Evolutionary conservation across 2,888 invertebrate species (phyloP), one percentile per base, ranked within the genome.

Genomic region (Meiosimyza platycephala): DNA sequence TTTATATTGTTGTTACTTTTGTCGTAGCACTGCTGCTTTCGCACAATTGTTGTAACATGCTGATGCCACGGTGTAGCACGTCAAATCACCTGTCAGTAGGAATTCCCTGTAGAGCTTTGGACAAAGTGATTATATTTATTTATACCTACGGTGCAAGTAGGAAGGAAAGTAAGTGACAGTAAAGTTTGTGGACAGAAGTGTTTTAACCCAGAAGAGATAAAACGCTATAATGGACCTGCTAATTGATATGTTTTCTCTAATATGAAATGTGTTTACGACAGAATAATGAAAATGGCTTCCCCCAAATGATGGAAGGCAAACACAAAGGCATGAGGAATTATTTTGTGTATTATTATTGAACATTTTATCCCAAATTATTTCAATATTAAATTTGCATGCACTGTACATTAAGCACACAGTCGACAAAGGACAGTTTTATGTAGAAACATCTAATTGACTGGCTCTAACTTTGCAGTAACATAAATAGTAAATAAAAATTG

Each of bases 61-160:
- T 40, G 40, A 40, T 40, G 40, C 40, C 40, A 16, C 66, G n/a
- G 6, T 33, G 11, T 16, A 40, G 54, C 50, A 48, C 40, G 40
- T 40, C 40, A 40, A 40, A 40, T 48, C 50, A 57, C 67, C 68
- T 57, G 50, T 50, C 68, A 57, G 22, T 11, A 40, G 57, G 9
- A 57, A 68, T 59, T 59, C 68, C 68, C 59, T 59, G 50, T 28
- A 50, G 67, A 67, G 59, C 3, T 18, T 47, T 66, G 55, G 18
- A 15, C 48, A 48, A 68, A 59, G 57, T 68, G 68, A 68, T 68
- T 68, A 50, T 51, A 50, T 50, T 47, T 16, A 18, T 50, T 57
- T n/a, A 40, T 40, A 40, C n/a, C n/a, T n/a, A n/a, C 9, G 2
- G 40, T 9, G 40, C 9, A 40, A 40, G 40, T 4, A 9, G 40